Evolutionary conservation across 2,113 vertebrate genomes (phyloP).

Genomic region (Hypocryptadius cinnamomeus): DNA sequence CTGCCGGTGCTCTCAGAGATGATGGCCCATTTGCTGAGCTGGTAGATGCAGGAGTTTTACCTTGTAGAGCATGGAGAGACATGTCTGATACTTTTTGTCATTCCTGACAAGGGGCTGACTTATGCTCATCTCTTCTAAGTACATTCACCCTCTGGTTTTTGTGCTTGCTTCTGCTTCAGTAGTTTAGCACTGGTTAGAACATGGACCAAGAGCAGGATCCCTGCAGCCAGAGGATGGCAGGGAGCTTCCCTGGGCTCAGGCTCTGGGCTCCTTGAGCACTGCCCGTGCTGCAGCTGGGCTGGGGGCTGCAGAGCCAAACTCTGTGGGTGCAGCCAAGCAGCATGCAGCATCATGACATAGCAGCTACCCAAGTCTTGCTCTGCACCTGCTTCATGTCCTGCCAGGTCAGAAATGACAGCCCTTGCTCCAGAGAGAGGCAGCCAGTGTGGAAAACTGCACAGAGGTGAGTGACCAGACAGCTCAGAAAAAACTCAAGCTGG

Average conservation of each 20-base stretch:
- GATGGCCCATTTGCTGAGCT: background rate
- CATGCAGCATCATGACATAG: fast-evolving
- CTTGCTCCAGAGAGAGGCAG: background rate
- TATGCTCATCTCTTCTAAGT: background rate
- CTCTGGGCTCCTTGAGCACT: background rate
- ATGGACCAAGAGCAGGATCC: background rate
- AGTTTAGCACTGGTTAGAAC: background rate
- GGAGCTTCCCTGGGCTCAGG: background rate
- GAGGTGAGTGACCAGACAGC: background rate
- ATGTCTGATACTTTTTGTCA: background rate
- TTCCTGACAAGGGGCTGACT: background rate
- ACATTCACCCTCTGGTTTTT: background rate
- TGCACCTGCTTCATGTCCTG: background rate
- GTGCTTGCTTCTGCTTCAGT: background rate
- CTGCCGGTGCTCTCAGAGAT: background rate
- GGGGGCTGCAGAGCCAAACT: background rate
- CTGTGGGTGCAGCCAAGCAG: background rate
- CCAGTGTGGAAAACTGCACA: background rate
- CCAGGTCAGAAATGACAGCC: background rate
- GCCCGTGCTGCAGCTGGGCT: fast-evolving
- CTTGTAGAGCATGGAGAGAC: background rate
- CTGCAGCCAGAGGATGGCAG: background rate
- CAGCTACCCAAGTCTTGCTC: background rate
- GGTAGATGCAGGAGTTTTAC: background rate
- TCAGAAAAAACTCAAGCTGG: background rate